Conservation (phyloP, 92 coral and sea anemone genomes). For the Nematostella vectensis region DNA sequence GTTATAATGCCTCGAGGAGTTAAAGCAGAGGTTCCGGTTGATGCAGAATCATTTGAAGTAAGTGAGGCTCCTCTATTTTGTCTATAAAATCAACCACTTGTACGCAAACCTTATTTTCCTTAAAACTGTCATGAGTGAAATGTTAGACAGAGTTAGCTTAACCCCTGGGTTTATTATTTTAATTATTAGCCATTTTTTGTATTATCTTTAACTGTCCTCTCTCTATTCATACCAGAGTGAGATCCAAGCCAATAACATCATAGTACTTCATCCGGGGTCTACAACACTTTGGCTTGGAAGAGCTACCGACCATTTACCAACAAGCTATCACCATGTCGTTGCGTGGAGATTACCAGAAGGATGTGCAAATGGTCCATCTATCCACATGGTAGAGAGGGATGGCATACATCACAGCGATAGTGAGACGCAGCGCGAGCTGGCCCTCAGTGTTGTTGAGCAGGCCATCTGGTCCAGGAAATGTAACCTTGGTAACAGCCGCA, state of each 20-base stretch:
- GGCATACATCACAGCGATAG: constrained; percentile 88
- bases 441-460: constrained; percentile 94
- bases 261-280: constrained; percentile 96
- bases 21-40: constrained; percentile 73
- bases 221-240: constrained; percentile 64
- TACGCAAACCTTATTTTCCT: too few relatives aligned
- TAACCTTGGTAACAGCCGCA: constrained; percentile 43
- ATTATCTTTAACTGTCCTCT: too few relatives aligned
- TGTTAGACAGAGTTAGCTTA: too few relatives aligned
- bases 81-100: too few relatives aligned
- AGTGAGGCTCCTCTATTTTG: neutral
- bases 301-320: constrained; percentile 93
- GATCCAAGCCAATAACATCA: constrained; percentile 82
- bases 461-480: constrained; percentile 91
- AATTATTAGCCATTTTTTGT: too few relatives aligned
- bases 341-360: constrained; percentile 69
- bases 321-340: constrained; percentile 91
- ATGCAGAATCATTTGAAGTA: constrained; percentile 90
- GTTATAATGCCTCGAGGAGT: constrained; percentile 90
- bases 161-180: too few relatives aligned
- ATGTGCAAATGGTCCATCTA: constrained; percentile 30
- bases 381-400: constrained; percentile 59
- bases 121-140: too few relatives aligned
- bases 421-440: constrained; percentile 87
- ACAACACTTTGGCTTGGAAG: constrained; percentile 93